Conservation (phyloP, 2,888 invertebrate genomes). For the Rhodophaea formosa region DNA sequence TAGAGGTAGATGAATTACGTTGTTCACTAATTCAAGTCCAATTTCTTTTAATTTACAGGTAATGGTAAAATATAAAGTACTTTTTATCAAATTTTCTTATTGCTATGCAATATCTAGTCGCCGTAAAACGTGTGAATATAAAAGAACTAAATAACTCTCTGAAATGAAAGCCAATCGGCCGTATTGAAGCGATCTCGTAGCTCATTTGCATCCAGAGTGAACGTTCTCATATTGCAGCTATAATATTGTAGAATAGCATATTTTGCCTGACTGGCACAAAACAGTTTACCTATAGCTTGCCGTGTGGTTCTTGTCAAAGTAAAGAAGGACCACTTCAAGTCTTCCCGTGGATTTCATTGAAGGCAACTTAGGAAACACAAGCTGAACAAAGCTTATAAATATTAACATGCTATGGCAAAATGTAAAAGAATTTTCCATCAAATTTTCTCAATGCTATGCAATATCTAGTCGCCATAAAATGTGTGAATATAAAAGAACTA, state of each 20-base stretch:
- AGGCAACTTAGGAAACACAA: not conserved
- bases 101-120: not conserved
- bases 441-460: not conserved
- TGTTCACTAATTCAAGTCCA: too few species aligned
- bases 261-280: not conserved
- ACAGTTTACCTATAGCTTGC: too few species aligned
- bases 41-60: too few species aligned
- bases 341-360: not conserved
- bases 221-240: not conserved
- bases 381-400: too few species aligned
- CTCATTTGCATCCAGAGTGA: slow-evolving; percentile 7
- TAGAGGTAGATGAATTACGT: too few species aligned
- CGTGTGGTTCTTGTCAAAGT: too few species aligned
- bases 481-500: not conserved
- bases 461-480: not conserved
- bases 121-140: not conserved
- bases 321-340: too few species aligned
- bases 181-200: not conserved
- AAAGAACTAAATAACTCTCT: not conserved
- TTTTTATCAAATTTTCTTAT: too few species aligned
- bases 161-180: slow-evolving; percentile 1
- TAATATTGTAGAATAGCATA: not conserved
- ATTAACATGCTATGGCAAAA: too few species aligned
- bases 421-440: too few species aligned
- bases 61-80: too few species aligned